These are phyloP conservation scores for Centropus bengalensis DNA, from an alignment of 2,113 vertebrate species.

Conservation along the genomic window DNA sequence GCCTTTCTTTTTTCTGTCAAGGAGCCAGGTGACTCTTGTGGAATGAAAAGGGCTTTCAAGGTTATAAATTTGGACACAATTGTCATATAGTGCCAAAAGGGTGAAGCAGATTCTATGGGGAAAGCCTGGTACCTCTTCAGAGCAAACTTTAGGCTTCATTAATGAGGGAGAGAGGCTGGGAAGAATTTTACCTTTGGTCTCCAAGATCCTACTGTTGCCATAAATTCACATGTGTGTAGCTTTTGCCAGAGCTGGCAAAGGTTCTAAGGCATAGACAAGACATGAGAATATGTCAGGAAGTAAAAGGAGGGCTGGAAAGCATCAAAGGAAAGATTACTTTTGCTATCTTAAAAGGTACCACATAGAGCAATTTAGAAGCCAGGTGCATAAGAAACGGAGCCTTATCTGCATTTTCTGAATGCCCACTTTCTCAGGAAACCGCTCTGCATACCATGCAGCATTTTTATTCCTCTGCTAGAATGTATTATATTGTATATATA, in stretches of 20 bases:
- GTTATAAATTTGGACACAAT: conserved; percentile 41
- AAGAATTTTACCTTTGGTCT: conserved; percentile 36
- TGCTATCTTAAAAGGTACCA: not conserved
- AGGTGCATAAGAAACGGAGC: not conserved
- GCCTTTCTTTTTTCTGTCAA: conserved; percentile 37
- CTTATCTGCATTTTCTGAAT: not conserved
- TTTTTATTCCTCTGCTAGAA: not conserved
- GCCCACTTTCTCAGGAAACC: not conserved
- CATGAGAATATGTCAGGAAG: not conserved
- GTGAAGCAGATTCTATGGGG: not conserved
- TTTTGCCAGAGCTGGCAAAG: not conserved
- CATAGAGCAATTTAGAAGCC: not conserved
- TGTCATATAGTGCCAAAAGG: conserved; percentile 25
- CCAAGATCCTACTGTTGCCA: not conserved
- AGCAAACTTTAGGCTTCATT: conserved; percentile 8
- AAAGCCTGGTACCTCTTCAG: conserved; percentile 21
- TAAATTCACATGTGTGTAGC: not conserved
- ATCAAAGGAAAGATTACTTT: not conserved
- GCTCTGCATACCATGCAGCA: not conserved
- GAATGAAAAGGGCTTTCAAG: conserved; percentile 45
- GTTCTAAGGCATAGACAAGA: not conserved
- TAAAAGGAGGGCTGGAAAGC: not conserved
- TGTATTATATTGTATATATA: not conserved
- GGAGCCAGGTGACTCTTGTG: conserved; percentile 39
- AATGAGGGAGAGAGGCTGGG: conserved; percentile 1